Evolutionary conservation across 2,888 invertebrate genomes (phyloP).

Genomic region (Callinectes sapidus): DNA sequence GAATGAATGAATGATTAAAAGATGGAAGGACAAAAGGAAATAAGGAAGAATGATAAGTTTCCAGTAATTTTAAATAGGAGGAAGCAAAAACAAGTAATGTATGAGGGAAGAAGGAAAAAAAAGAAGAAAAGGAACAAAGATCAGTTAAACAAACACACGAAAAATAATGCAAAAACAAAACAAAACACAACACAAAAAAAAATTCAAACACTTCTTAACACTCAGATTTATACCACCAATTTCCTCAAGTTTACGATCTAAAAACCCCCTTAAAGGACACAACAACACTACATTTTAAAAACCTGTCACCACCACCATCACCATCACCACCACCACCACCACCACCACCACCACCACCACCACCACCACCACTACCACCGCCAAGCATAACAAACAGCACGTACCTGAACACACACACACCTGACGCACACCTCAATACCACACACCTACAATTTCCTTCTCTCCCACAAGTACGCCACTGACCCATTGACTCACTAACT

Average conservation of each 20-base stretch:
- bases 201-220: too few relatives aligned
- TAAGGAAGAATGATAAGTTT: too few relatives aligned
- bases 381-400: background rate
- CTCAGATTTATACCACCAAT: too few relatives aligned
- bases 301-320: background rate
- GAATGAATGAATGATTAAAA: background rate
- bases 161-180: background rate
- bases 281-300: background rate
- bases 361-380: background rate
- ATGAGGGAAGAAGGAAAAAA: background rate
- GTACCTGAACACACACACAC: background rate
- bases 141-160: background rate
- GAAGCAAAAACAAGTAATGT: too few relatives aligned
- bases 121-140: background rate
- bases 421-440: background rate
- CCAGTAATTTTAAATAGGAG: too few relatives aligned
- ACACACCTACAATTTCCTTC: background rate
- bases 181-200: background rate
- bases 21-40: too few relatives aligned
- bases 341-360: background rate
- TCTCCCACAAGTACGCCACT: background rate
- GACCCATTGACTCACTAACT: slow-evolving; percentile 24
- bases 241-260: too few relatives aligned
- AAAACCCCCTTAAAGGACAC: background rate
- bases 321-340: background rate